Evolutionary conservation across 37 sponge, comb jelly and placozoan species (phyloP).

Genomic region (Beroe forskalii): DNA sequence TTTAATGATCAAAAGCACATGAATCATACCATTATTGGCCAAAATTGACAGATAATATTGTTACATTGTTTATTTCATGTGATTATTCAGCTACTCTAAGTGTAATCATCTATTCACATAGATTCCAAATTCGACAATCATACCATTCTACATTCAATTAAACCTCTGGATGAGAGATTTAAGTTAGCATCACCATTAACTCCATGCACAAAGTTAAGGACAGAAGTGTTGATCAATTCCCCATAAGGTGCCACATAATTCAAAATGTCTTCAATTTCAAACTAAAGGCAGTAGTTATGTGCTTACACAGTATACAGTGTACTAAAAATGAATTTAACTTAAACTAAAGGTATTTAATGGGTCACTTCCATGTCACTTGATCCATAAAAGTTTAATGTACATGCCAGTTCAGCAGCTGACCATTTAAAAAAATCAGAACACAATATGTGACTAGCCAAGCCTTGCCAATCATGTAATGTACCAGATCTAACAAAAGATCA

Average conservation of each 20-base stretch:
- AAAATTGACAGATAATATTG: too few species aligned
- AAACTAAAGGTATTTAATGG: background rate
- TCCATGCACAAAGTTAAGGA: background rate
- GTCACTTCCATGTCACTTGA: background rate
- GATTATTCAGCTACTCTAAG: too few species aligned
- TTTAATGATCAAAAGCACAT: too few species aligned
- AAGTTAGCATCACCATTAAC: background rate
- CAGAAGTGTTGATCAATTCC: background rate
- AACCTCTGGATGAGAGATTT: background rate
- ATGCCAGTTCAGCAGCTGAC: background rate
- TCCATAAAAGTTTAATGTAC: background rate
- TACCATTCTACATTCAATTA: background rate
- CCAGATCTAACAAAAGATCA: too few species aligned
- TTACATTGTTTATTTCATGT: too few species aligned
- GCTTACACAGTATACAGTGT: background rate
- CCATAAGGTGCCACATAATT: slow-evolving; percentile 24
- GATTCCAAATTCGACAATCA: too few species aligned
- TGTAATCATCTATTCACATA: too few species aligned
- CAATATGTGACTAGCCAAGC: too few species aligned
- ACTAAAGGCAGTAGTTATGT: too few species aligned
- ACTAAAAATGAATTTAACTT: background rate
- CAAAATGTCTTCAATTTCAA: background rate
- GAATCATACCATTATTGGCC: background rate
- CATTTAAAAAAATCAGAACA: too few species aligned
- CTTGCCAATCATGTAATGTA: too few species aligned